These are phyloP conservation scores for Nomada lathburiana DNA, from an alignment of 2,888 invertebrate species.

Conservation along the genomic window DNA sequence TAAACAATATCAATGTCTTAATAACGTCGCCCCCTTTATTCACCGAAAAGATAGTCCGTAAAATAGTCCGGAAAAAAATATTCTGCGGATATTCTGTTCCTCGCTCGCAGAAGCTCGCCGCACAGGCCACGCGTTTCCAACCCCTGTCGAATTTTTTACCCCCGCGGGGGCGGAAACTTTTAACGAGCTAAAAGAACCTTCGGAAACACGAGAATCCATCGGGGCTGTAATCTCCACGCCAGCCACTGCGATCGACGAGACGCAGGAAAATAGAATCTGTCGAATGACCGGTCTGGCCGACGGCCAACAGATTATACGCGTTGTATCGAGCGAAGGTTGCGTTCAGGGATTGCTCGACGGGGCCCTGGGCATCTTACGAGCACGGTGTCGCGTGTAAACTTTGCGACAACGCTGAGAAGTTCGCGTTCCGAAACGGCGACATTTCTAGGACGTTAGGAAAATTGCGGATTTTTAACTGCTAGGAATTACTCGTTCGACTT, in stretches of 20 bases:
- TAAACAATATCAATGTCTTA: too few species aligned
- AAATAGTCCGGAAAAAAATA: too few species aligned
- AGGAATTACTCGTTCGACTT: too few species aligned
- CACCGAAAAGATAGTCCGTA: too few species aligned
- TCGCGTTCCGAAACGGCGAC: background rate
- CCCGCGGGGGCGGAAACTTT: constrained; percentile 37
- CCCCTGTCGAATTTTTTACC: constrained; percentile 43
- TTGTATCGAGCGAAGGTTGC: constrained; percentile 46
- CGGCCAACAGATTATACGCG: constrained; percentile 46
- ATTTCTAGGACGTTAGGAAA: background rate
- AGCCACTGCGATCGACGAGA: constrained; percentile 36
- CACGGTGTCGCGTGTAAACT: background rate
- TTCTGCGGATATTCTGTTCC: constrained; percentile 30
- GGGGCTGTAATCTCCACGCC: constrained; percentile 41
- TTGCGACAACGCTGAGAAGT: constrained; percentile 14
- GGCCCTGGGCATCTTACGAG: background rate
- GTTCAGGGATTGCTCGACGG: constrained; percentile 24
- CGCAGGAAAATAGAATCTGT: constrained; percentile 55
- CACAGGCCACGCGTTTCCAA: background rate
- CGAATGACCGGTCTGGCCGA: constrained; percentile 34
- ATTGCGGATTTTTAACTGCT: too few species aligned
- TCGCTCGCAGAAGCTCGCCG: constrained; percentile 21
- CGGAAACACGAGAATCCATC: constrained; percentile 51
- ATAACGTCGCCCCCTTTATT: too few species aligned
- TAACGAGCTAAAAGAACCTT: constrained; percentile 57